phyloP scores from a whole-genome alignment of 1,140 invertebrate species.

The Acromyrmex echinatior region DNA sequence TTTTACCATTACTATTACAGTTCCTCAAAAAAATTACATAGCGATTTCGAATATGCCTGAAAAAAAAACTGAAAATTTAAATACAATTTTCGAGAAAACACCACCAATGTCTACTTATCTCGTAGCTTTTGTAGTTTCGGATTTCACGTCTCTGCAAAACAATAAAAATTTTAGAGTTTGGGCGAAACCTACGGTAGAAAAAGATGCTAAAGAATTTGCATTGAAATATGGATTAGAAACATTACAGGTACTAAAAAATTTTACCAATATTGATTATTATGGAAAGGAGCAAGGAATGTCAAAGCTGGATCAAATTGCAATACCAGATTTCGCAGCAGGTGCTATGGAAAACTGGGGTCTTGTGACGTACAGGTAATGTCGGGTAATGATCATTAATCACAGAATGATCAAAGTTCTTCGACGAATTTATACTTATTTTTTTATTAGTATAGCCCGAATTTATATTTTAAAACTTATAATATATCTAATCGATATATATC shows the following conservation, averaged over 20 bases:
- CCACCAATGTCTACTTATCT: conserved; percentile 92
- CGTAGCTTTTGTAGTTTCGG: conserved; percentile 91
- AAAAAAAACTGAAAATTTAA: accelerated
- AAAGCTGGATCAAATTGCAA: conserved; percentile 89
- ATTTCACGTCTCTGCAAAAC: conserved; percentile 88
- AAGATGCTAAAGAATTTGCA: conserved; percentile 85
- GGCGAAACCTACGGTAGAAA: conserved; percentile 86
- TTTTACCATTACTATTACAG: conserved; percentile 87
- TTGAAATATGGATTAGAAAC: conserved; percentile 74
- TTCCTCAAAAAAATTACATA: conserved; percentile 76
- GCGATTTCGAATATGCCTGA: conserved; percentile 86
- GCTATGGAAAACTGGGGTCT: conserved; percentile 96
- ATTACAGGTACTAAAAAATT: conserved; percentile 72
- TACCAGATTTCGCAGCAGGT: conserved; percentile 93
- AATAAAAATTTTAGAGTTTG: conserved; percentile 79
- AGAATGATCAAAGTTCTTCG: conserved; percentile 63
- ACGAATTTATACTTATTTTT: not conserved
- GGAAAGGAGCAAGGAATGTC: not conserved
- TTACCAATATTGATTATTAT: conserved; percentile 65
- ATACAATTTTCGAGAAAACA: conserved; percentile 64
- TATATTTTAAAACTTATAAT: not conserved
- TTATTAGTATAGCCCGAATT: not conserved
- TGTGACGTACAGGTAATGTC: conserved; percentile 88
- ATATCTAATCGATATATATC: not conserved
- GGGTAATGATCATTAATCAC: conserved; percentile 75